Evolutionary conservation across 2,797 vertebrate genomes (phyloP), one percentile per base, ranked within the genome.

Genomic region (Loriculus beryllinus): DNA sequence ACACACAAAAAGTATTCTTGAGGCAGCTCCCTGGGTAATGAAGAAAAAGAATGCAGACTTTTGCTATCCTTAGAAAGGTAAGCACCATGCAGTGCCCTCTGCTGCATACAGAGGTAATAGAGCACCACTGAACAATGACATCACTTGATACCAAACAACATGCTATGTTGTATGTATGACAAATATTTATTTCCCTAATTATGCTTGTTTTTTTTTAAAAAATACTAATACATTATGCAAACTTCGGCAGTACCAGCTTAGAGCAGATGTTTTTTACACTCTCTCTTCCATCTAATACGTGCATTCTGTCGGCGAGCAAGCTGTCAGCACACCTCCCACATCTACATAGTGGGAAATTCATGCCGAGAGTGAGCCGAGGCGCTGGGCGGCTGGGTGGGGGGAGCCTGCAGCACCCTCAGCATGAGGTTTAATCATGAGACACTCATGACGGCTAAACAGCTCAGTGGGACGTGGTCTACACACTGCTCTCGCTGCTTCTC

Each of bases 141-240:
- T 91, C 84, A 90, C 62, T 62, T 15, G 65, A 45, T 64, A 60
- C 5, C 21, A 81, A 85, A 72, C 47, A 69, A 17, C 72, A 45
- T 0, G 1, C 1, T 43, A 40, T 5, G 52, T 3, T 81, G 62
- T 28, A 51, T 4, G 37, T 35, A 28, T 52, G 63, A 69, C 52
- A 92, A 90, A 77, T 76, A 90, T 59, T 93, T 82, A 88, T 87
- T 90, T 72, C 75, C 63, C 72, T 90, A 91, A 87, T 87, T 84
- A 77, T 18, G 29, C 74, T 26, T 69, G 69, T 75, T 96, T 85
- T 96, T 85, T 90, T 80, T 82, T 71, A 64, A 92, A 92, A 93
- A 92, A 93, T 80, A 88, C 37, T 57, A 65, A 90, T 37, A 77
- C 83, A 82, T 88, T 69, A 68, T 70, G 64, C 75, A 89, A 78